A percentile compares a stretch with the other conserved stretches of the same genome.
Conservation (phyloP, 2,888 invertebrate genomes). For the Stramonita haemastoma region DNA sequence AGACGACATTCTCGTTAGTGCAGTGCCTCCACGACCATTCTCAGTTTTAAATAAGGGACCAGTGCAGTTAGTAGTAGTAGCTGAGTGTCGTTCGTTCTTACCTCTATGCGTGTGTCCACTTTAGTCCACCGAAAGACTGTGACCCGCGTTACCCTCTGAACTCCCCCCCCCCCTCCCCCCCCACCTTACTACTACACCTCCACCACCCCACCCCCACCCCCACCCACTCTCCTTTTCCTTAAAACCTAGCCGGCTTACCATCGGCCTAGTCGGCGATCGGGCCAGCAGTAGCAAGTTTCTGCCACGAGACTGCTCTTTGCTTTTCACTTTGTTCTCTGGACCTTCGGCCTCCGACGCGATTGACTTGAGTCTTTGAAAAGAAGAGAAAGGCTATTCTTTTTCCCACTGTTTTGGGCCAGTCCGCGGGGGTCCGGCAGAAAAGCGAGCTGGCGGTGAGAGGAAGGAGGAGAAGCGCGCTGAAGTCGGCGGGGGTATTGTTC, state of each 20-base stretch:
- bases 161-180: neutral
- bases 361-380: slow-evolving; percentile 16
- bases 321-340: slow-evolving; percentile 5
- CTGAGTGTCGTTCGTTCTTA: too few species aligned
- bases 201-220: neutral
- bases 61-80: too few species aligned
- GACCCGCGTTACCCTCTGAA: too few species aligned
- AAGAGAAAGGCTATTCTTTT: slow-evolving; percentile 11
- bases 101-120: too few species aligned
- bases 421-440: too few species aligned
- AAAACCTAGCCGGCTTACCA: neutral
- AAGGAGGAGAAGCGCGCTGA: too few species aligned
- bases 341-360: slow-evolving; percentile 10
- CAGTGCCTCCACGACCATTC: too few species aligned
- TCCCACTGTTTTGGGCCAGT: neutral
- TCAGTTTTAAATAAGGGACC: too few species aligned
- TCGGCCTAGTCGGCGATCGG: too few species aligned
- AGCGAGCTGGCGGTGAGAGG: too few species aligned
- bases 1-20: too few species aligned
- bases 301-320: neutral
- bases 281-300: neutral
- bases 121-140: too few species aligned
- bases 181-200: neutral
- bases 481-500: neutral
- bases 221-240: neutral